A percentile compares a stretch with the other conserved stretches of the same genome.
These are phyloP conservation scores for Antheraea assamensis DNA, from an alignment of 2,888 invertebrate species.

Conservation along the genomic window DNA sequence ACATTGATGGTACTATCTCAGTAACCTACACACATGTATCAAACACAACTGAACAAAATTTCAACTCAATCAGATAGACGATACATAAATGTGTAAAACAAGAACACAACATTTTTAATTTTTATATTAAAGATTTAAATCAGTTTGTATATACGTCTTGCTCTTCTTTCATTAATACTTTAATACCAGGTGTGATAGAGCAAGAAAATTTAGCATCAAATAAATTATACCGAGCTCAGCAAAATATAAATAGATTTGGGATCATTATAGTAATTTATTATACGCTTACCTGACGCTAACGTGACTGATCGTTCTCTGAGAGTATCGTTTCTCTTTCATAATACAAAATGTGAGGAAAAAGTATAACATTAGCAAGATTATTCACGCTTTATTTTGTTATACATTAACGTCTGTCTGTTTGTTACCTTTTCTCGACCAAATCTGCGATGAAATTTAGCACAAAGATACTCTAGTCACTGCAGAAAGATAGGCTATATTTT, in stretches of 20 bases:
- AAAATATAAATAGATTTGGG: neutral
- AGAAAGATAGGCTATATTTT: no score
- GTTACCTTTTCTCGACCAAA: no score
- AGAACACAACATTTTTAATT: no score
- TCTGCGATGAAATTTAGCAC: no score
- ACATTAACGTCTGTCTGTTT: neutral
- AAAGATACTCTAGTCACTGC: no score
- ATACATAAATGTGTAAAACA: no score
- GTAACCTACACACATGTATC: no score
- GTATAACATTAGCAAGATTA: neutral
- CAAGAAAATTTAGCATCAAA: neutral
- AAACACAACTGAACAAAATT: no score
- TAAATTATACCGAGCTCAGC: neutral
- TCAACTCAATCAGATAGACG: no score
- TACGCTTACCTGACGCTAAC: neutral
- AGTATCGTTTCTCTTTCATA: neutral
- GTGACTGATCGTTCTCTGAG: neutral
- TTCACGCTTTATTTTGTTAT: neutral
- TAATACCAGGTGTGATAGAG: neutral
- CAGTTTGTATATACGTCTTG: neutral
- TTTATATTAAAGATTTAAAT: neutral
- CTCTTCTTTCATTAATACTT: conserved; percentile 1
- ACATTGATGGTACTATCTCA: no score
- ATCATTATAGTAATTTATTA: conserved; percentile 4
- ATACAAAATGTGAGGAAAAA: neutral